phyloP scores from a whole-genome alignment of 1,140 invertebrate genomes.

The Parasteatoda tepidariorum region DNA sequence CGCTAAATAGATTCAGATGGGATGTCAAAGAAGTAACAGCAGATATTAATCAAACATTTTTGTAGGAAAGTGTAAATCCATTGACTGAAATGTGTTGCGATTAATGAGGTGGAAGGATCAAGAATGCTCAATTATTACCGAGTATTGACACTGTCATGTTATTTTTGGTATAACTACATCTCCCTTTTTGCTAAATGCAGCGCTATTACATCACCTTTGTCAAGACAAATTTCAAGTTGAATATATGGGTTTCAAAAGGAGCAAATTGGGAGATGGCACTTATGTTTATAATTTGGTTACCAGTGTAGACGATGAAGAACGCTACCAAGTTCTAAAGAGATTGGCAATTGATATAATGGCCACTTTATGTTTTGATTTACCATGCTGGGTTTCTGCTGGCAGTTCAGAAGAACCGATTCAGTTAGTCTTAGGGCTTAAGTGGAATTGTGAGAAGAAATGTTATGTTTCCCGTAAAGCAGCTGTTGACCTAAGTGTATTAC shows the following conservation, averaged over 20 bases:
- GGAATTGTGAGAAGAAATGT: background rate
- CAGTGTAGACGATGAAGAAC: background rate
- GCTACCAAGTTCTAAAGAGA: background rate
- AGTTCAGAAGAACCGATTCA: background rate
- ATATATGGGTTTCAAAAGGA: background rate
- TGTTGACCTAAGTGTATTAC: no score
- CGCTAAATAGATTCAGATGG: slow-evolving; percentile 6
- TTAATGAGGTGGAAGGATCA: background rate
- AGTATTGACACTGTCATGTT: background rate
- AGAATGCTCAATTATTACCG: background rate
- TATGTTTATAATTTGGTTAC: slow-evolving; percentile 8
- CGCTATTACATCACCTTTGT: slow-evolving; percentile 9
- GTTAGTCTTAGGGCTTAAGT: background rate
- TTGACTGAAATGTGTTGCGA: background rate
- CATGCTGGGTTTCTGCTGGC: background rate
- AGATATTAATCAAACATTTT: slow-evolving; percentile 28
- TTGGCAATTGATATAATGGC: background rate
- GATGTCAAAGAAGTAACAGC: slow-evolving; percentile 16
- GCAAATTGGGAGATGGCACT: background rate
- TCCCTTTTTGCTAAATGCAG: background rate
- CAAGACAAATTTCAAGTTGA: background rate
- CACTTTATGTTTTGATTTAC: background rate
- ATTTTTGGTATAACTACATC: background rate
- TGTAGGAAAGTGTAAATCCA: background rate
- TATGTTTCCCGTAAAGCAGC: background rate